Conservation (phyloP, 2,888 invertebrate genomes). For the Operophtera brumata region DNA sequence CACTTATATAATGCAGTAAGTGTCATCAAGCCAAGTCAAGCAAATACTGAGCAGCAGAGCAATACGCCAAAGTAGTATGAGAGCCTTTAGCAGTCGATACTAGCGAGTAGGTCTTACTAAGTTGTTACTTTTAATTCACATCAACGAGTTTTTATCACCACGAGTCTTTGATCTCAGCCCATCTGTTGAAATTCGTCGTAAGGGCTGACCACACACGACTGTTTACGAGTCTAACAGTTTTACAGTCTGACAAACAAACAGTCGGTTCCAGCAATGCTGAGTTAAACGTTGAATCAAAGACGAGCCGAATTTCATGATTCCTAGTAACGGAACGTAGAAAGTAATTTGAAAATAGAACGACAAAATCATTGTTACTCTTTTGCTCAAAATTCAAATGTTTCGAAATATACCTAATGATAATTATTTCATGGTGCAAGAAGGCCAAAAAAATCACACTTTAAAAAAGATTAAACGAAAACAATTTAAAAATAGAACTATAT, state of each 20-base stretch:
- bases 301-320: slow-evolving; percentile 65
- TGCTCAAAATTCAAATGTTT: not conserved
- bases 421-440: not conserved
- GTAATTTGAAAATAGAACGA: slow-evolving; percentile 42
- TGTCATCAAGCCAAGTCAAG: not conserved
- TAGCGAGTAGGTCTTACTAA: slow-evolving; percentile 46
- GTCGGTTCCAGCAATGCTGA: slow-evolving; percentile 68
- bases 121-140: slow-evolving; percentile 74
- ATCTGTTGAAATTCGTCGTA: slow-evolving; percentile 79
- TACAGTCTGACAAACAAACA: slow-evolving; percentile 77
- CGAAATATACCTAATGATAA: not conserved
- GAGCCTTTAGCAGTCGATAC: slow-evolving; percentile 8
- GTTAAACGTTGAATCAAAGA: slow-evolving; percentile 71
- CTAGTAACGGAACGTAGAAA: slow-evolving; percentile 49
- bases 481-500: slow-evolving; percentile 5
- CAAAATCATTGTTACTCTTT: slow-evolving; percentile 31
- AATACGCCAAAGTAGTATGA: not conserved
- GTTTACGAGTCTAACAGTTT: slow-evolving; percentile 78
- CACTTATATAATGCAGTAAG: not conserved
- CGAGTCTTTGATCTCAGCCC: slow-evolving; percentile 72
- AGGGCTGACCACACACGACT: slow-evolving; percentile 79
- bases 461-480: not conserved
- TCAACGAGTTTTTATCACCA: slow-evolving; percentile 73
- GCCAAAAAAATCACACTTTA: no score
- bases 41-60: not conserved